Evolutionary conservation across 1,140 invertebrate species (phyloP).

Genomic region (Ceratosolen solmsi): DNA sequence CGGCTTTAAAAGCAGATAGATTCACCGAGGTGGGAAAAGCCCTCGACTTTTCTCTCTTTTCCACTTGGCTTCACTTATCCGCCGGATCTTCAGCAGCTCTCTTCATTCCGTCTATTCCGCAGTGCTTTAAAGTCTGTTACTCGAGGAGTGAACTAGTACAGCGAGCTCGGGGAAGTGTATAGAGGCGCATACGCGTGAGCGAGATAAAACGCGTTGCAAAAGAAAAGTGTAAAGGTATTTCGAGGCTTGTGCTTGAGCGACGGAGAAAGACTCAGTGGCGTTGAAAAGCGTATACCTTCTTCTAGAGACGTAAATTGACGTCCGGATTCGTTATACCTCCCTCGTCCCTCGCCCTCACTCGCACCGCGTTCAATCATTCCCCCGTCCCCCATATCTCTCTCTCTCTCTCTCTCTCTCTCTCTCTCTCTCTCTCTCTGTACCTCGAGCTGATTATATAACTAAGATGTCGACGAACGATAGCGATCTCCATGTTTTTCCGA

Average conservation of each 20-base stretch:
- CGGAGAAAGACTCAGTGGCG: neutral
- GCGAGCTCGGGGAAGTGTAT: conserved; percentile 25
- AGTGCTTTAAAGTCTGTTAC: conserved; percentile 45
- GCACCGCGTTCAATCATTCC: too few species aligned
- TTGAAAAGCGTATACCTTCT: conserved; percentile 37
- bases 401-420: neutral
- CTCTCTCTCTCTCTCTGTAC: neutral
- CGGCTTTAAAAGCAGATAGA: too few species aligned
- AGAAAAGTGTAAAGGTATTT: conserved; percentile 19
- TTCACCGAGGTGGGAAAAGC: conserved; percentile 38
- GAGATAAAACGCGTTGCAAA: neutral
- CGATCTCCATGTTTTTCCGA: conserved; percentile 19
- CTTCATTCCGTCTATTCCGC: neutral
- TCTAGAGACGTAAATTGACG: conserved; percentile 40
- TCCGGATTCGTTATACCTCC: conserved; percentile 40
- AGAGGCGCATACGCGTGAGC: conserved; percentile 46
- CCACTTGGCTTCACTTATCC: conserved; percentile 28
- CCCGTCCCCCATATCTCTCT: neutral
- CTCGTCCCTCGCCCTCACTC: neutral
- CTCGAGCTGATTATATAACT: neutral
- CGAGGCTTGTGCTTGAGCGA: neutral
- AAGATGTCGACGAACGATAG: conserved; percentile 34
- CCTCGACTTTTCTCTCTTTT: conserved; percentile 6
- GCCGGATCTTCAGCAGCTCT: conserved; percentile 13
- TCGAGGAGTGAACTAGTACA: conserved; percentile 16